Percentiles rank a stretch among this genome's conserved stretches.
These are phyloP conservation scores for Urocyon cinereoargenteus DNA, from an alignment of 2,797 vertebrate species.

Conservation along the genomic window DNA sequence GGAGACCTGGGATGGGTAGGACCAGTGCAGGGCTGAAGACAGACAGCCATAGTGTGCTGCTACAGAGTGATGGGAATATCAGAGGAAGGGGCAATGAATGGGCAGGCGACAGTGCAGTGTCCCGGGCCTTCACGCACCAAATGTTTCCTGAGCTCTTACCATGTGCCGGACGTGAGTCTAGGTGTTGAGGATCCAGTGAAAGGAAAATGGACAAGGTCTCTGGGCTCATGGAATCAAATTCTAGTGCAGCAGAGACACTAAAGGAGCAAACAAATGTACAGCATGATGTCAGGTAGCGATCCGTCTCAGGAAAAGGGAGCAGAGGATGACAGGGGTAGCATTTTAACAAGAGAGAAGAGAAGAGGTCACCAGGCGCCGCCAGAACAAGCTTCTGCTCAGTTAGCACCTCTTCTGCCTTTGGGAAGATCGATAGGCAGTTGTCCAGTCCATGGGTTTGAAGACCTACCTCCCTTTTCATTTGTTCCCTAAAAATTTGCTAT, in stretches of 20 bases:
- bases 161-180: fast-evolving
- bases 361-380: too few species aligned
- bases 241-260: not conserved
- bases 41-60: not conserved
- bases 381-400: not conserved
- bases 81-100: not conserved
- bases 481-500: not conserved
- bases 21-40: not conserved
- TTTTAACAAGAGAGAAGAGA: not conserved
- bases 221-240: not conserved
- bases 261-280: not conserved
- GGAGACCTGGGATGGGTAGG: not conserved
- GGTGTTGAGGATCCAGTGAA: not conserved
- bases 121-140: not conserved
- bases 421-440: not conserved
- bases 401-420: not conserved
- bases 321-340: not conserved
- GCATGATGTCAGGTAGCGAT: not conserved
- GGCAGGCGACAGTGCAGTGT: not conserved
- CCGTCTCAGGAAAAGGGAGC: not conserved
- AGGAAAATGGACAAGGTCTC: not conserved
- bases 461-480: not conserved
- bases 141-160: too few species aligned
- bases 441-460: not conserved
- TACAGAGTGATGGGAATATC: not conserved